Percentiles rank a stretch among this genome's conserved stretches.
phyloP scores from a whole-genome alignment of 2,797 vertebrate species.

The Pterois miles region DNA sequence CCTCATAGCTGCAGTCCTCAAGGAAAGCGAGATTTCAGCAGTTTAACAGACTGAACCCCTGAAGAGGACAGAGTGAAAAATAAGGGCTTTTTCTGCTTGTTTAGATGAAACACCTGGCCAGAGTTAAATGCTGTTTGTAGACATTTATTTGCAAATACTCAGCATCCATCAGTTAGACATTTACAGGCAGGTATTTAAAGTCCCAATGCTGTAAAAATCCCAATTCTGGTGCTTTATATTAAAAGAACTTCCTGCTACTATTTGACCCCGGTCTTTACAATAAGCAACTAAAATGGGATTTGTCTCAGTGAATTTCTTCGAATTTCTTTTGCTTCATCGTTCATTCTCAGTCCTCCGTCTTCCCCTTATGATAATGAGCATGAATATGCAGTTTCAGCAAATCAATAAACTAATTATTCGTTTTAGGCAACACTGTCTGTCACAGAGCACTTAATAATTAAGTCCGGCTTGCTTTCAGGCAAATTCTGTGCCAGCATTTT shows the following conservation, averaged over 20 bases:
- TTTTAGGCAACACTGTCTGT: constrained; percentile 32
- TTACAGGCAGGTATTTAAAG: background rate
- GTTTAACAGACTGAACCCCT: constrained; percentile 70
- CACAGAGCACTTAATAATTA: constrained; percentile 39
- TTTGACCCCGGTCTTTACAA: background rate
- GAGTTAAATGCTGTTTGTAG: constrained; percentile 9
- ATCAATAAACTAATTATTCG: constrained; percentile 56
- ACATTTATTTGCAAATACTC: constrained; percentile 19
- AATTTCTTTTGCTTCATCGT: constrained; percentile 43
- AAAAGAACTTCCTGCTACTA: background rate
- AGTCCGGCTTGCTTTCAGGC: constrained; percentile 19
- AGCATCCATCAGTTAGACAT: constrained; percentile 8
- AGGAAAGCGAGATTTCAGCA: constrained; percentile 84
- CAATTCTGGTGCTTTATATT: background rate
- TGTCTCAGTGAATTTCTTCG: background rate
- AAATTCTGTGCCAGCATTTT: constrained; percentile 2
- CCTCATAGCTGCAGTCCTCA: constrained; percentile 76
- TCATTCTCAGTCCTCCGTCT: background rate
- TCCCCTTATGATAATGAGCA: constrained; percentile 53
- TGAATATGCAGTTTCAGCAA: constrained; percentile 60
- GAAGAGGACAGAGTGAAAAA: constrained; percentile 58
- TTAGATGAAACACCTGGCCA: constrained; percentile 39
- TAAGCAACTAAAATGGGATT: background rate
- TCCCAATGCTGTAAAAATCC: background rate
- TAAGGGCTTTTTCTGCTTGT: constrained; percentile 47